These are phyloP conservation scores for Serranochromis macrocephalus DNA, from an alignment of 2,113 vertebrate genomes.

Conservation along the genomic window DNA sequence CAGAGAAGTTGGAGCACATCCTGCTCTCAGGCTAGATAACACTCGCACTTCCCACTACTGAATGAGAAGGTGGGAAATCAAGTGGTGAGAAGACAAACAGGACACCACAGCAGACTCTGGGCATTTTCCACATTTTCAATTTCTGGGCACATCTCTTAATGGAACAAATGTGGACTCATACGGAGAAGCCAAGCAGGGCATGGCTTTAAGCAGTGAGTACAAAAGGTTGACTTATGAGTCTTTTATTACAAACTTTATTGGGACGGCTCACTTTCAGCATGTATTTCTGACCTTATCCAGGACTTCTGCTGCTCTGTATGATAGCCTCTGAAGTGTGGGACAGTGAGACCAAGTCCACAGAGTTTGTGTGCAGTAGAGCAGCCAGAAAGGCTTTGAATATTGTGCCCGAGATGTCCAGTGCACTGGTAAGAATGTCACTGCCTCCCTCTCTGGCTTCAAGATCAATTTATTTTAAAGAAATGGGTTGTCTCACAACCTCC, in stretches of 20 bases:
- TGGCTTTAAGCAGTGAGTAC: constrained; percentile 66
- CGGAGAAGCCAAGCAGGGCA: constrained; percentile 41
- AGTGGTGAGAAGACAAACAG: constrained; percentile 44
- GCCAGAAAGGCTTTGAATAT: constrained; percentile 56
- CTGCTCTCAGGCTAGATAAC: constrained; percentile 55
- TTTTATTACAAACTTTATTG: not conserved
- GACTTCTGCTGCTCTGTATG: constrained; percentile 57
- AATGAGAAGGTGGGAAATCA: constrained; percentile 53
- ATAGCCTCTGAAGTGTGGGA: constrained; percentile 50
- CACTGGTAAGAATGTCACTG: constrained; percentile 45
- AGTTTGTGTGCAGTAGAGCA: constrained; percentile 59
- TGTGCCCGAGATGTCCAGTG: constrained; percentile 36
- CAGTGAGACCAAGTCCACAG: constrained; percentile 38
- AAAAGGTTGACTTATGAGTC: not conserved
- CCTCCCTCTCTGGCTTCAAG: not conserved
- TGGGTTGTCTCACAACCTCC: not conserved
- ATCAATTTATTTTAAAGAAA: not conserved
- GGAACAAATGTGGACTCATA: constrained; percentile 44
- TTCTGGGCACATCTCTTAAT: constrained; percentile 31
- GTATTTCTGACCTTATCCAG: constrained; percentile 25
- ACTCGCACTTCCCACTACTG: constrained; percentile 48
- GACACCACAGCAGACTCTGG: constrained; percentile 13
- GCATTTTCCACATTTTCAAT: constrained; percentile 23
- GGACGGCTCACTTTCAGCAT: not conserved
- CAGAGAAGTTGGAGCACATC: constrained; percentile 47